Evolutionary conservation across 2,888 invertebrate species (phyloP).

Genomic region (Sabatieria punctata): DNA sequence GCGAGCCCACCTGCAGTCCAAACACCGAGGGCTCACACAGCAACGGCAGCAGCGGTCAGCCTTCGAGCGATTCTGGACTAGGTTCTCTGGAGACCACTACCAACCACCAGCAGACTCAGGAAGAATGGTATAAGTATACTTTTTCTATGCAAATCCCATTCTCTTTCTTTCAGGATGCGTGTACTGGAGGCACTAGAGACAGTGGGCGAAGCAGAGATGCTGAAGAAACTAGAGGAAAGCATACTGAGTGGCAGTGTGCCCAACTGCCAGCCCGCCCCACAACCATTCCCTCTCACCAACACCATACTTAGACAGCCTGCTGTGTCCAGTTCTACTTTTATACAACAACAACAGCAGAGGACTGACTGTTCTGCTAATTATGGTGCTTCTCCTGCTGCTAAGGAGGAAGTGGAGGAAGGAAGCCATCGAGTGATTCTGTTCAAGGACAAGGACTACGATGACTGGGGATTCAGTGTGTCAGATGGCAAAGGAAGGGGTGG

Average conservation of each 20-base stretch:
- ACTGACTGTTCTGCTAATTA: too few relatives aligned
- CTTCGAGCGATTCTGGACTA: too few relatives aligned
- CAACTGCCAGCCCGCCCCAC: neutral
- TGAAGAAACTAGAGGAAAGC: constrained; percentile 21
- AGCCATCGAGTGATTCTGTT: constrained; percentile 57
- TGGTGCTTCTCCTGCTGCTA: neutral
- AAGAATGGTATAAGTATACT: too few relatives aligned
- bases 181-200: constrained; percentile 29
- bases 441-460: constrained; percentile 77
- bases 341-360: too few relatives aligned
- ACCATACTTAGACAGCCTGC: constrained; percentile 11
- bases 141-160: neutral
- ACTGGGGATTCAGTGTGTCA: constrained; percentile 87
- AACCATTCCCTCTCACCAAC: constrained; percentile 10
- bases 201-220: constrained; percentile 24
- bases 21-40: too few relatives aligned
- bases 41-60: too few relatives aligned
- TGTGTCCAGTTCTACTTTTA: too few relatives aligned
- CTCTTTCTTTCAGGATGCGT: constrained; percentile 17
- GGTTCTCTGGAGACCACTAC: too few relatives aligned
- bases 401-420: neutral
- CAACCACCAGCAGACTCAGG: too few relatives aligned
- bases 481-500: constrained; percentile 82
- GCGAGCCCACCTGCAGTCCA: too few relatives aligned
- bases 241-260: constrained; percentile 16